Conservation (phyloP, 2,888 invertebrate genomes). For the Sericinus montela region DNA sequence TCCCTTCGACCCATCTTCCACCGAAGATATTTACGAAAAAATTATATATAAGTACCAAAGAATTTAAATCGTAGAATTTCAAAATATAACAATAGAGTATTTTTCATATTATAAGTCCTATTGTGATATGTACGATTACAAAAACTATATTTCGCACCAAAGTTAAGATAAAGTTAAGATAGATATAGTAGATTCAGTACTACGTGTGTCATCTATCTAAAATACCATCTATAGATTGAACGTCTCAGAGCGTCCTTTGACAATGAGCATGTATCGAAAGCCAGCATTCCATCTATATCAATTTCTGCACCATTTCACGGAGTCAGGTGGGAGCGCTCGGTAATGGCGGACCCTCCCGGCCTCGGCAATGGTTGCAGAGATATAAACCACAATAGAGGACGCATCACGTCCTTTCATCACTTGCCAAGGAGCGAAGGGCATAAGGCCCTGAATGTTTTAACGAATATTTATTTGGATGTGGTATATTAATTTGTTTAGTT, state of each 20-base stretch:
- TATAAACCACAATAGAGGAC: slow-evolving; percentile 59
- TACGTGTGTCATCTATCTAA: neutral
- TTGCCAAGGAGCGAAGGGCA: slow-evolving; percentile 62
- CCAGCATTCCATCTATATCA: slow-evolving; percentile 13
- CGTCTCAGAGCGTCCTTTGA: neutral
- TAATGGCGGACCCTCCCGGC: slow-evolving; percentile 30
- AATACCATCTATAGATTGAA: neutral
- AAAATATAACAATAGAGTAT: too few relatives aligned
- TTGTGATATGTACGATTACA: too few relatives aligned
- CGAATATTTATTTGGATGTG: slow-evolving; percentile 34
- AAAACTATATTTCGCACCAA: too few relatives aligned
- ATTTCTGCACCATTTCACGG: slow-evolving; percentile 40
- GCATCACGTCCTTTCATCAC: slow-evolving; percentile 71
- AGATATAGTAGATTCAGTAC: too few relatives aligned
- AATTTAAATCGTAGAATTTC: too few relatives aligned
- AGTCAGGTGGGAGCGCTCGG: slow-evolving; percentile 44
- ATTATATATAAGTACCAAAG: too few relatives aligned
- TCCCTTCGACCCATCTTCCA: too few relatives aligned
- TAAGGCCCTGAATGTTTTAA: slow-evolving; percentile 28
- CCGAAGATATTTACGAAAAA: too few relatives aligned
- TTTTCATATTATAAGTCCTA: too few relatives aligned
- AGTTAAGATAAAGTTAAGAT: too few relatives aligned
- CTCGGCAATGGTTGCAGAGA: slow-evolving; percentile 26
- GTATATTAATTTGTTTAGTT: too few relatives aligned
- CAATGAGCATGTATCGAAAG: slow-evolving; percentile 1